Evolutionary conservation across 2,888 invertebrate genomes (phyloP).

Genomic region (Timema cristinae): DNA sequence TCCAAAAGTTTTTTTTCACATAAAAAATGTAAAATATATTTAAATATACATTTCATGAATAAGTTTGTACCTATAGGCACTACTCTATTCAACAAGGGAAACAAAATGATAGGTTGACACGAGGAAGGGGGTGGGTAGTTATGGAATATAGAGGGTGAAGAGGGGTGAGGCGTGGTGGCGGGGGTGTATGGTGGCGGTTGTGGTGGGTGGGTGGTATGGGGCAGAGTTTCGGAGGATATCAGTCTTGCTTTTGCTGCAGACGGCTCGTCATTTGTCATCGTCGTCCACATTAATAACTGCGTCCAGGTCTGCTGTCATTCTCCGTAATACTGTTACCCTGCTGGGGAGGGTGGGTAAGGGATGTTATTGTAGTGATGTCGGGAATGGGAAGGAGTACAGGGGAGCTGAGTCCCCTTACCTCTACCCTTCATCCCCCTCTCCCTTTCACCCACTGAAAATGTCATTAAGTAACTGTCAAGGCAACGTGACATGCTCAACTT

Average conservation of each 20-base stretch:
- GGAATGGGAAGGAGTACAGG: too few species aligned
- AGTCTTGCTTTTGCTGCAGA: constrained; percentile 51
- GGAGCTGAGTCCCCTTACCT: too few species aligned
- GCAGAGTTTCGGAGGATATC: constrained; percentile 39
- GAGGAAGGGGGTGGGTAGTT: neutral
- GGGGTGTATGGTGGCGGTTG: neutral
- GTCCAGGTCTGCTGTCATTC: constrained; percentile 28
- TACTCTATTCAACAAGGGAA: too few species aligned
- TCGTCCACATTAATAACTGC: constrained; percentile 43
- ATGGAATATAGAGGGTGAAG: too few species aligned
- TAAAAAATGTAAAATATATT: too few species aligned
- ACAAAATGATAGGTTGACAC: neutral
- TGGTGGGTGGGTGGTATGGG: too few species aligned
- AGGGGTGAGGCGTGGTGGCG: neutral
- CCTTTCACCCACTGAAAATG: constrained; percentile 37
- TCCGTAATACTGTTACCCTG: constrained; percentile 25
- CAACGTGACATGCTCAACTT: constrained; percentile 44
- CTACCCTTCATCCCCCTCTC: too few species aligned
- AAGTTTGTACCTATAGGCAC: too few species aligned
- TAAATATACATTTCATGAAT: too few species aligned
- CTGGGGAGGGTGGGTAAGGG: constrained; percentile 20
- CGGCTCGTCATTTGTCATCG: constrained; percentile 53
- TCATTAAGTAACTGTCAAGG: constrained; percentile 51
- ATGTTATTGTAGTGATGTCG: too few species aligned
- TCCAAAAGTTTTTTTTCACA: too few species aligned